These are phyloP conservation scores for Dromiciops gliroides DNA, from an alignment of 2,113 vertebrate genomes.

Conservation along the genomic window DNA sequence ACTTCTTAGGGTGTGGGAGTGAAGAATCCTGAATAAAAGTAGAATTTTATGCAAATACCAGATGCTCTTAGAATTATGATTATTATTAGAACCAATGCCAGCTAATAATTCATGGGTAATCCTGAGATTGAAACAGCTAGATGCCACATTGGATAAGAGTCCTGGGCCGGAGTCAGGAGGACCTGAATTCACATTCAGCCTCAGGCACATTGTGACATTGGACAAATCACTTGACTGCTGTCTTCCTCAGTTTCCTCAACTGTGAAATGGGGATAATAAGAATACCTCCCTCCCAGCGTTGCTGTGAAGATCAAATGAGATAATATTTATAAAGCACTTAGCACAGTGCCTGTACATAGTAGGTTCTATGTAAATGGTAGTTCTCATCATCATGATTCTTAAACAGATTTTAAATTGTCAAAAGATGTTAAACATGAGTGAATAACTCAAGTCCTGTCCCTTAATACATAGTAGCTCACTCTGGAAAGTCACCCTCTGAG, in stretches of 20 bases:
- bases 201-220: neutral
- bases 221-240: neutral
- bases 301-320: neutral
- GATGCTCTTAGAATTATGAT: neutral
- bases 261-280: neutral
- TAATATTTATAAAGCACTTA: neutral
- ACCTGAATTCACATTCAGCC: neutral
- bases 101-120: neutral
- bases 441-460: neutral
- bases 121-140: neutral
- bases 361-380: neutral
- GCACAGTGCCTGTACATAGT: neutral
- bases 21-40: neutral
- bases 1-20: neutral
- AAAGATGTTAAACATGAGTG: neutral
- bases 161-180: neutral
- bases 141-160: neutral
- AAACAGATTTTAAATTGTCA: neutral
- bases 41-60: neutral
- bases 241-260: neutral
- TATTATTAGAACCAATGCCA: neutral
- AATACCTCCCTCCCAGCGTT: neutral
- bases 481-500: neutral
- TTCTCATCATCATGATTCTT: neutral
- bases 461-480: neutral